A percentile compares a stretch with the other conserved stretches of the same genome.
These are phyloP conservation scores for Mustela nigripes DNA, from an alignment of 2,113 vertebrate genomes.

Conservation along the genomic window DNA sequence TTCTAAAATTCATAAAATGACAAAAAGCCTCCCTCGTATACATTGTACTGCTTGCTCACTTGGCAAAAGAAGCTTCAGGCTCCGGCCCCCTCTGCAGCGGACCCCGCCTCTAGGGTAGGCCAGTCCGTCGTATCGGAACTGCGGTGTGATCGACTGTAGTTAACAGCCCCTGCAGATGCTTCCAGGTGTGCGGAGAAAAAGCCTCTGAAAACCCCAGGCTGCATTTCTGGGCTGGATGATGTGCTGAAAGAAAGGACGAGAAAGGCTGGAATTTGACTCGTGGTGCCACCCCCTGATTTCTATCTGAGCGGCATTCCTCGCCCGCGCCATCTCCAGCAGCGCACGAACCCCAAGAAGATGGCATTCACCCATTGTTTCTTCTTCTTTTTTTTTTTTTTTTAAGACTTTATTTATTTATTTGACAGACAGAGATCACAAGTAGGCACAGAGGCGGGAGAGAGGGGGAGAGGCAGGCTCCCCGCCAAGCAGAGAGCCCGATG, in stretches of 20 bases:
- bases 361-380: not conserved
- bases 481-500: no score
- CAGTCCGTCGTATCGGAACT: not conserved
- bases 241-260: not conserved
- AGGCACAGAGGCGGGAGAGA: no score
- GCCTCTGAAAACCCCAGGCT: not conserved
- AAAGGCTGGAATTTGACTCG: constrained; percentile 26
- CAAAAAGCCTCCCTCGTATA: no score
- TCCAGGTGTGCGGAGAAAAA: not conserved
- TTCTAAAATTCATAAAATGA: not conserved
- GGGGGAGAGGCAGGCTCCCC: no score
- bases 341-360: constrained; percentile 55
- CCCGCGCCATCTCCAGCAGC: not conserved
- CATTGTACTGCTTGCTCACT: not conserved
- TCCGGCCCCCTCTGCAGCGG: not conserved
- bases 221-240: not conserved
- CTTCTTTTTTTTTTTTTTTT: no score
- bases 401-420: no score
- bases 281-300: not conserved
- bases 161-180: not conserved
- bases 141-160: not conserved
- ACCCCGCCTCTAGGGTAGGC: not conserved
- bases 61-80: not conserved
- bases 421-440: no score
- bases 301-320: constrained; percentile 65